phyloP scores from a whole-genome alignment of 1,140 invertebrate genomes.

The Drosophila arizonae region DNA sequence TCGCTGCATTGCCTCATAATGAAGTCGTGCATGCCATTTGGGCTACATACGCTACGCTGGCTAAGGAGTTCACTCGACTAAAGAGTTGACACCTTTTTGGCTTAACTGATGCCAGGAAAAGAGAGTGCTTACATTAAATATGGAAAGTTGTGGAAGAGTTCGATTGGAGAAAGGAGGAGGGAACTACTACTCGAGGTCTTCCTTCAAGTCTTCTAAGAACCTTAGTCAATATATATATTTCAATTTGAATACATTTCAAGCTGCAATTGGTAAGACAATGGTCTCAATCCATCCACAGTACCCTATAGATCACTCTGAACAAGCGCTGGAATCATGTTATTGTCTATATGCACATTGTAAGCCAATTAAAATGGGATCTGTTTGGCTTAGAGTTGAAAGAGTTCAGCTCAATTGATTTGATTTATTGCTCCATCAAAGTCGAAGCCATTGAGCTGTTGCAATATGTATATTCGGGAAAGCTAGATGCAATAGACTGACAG shows the following conservation, averaged over 20 bases:
- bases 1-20: conserved; percentile 71
- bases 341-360: not conserved
- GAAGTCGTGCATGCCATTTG: conserved; percentile 77
- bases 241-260: too few relatives aligned
- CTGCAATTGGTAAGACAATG: too few relatives aligned
- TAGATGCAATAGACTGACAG: conserved; percentile 43
- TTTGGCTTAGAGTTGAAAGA: not conserved
- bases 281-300: too few relatives aligned
- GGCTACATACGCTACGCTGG: conserved; percentile 54
- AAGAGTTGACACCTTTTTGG: conserved; percentile 69
- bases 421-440: conserved; percentile 33
- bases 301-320: not conserved
- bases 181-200: too few relatives aligned
- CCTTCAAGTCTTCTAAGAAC: too few relatives aligned
- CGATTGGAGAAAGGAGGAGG: too few relatives aligned
- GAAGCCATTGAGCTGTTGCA: conserved; percentile 14
- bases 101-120: not conserved
- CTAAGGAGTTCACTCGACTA: conserved; percentile 52
- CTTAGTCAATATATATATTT: too few relatives aligned
- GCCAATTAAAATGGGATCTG: conserved; percentile 11
- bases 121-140: not conserved
- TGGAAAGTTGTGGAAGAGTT: not conserved
- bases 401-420: conserved; percentile 25
- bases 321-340: not conserved
- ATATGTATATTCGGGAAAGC: conserved; percentile 38